phyloP scores from a whole-genome alignment of 2,797 vertebrate species.

The Molossus alvarezi region DNA sequence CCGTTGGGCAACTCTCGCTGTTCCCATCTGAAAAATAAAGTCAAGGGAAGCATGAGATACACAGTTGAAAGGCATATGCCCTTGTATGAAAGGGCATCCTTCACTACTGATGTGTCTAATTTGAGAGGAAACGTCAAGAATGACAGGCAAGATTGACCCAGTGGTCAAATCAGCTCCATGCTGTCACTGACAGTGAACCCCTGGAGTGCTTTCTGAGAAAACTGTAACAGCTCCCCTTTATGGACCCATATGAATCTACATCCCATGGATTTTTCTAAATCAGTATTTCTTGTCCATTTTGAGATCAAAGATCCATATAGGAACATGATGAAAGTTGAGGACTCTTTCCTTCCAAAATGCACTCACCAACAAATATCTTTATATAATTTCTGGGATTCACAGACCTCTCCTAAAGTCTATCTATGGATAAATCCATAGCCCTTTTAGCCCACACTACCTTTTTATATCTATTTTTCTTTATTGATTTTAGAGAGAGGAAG shows the following conservation, averaged over 20 bases:
- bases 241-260: neutral
- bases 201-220: neutral
- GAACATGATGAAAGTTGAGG: constrained; percentile 16
- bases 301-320: constrained; percentile 40
- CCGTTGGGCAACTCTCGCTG: constrained; percentile 97
- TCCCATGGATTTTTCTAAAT: constrained; percentile 2
- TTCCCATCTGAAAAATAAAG: constrained; percentile 94
- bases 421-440: neutral
- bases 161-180: neutral
- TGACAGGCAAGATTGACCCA: neutral
- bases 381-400: neutral
- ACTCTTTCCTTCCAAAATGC: constrained; percentile 11
- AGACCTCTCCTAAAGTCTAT: neutral
- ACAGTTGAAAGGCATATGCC: neutral
- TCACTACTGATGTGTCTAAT: neutral
- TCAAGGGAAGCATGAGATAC: neutral
- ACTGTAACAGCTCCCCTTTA: neutral
- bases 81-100: neutral
- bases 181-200: neutral
- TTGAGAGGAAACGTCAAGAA: constrained; percentile 37
- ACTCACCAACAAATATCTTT: constrained; percentile 28
- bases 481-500: too few species aligned
- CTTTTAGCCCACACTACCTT: neutral
- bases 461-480: neutral
- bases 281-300: neutral